Conservation (phyloP, 2,797 vertebrate species). For the Sarcophilus harrisii region DNA sequence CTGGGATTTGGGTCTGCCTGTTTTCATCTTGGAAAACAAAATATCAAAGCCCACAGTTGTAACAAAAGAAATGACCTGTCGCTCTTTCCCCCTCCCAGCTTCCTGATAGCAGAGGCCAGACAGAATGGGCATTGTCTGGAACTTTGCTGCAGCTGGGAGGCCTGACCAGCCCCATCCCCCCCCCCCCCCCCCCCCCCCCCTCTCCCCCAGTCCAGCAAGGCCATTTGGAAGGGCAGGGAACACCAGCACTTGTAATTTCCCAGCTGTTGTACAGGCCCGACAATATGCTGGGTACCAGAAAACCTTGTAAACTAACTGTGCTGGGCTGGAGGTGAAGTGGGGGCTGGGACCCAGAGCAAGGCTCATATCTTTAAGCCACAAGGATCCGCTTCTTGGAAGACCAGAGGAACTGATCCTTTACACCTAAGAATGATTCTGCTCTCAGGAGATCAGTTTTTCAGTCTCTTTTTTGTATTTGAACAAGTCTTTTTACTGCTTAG, state of each 20-base stretch:
- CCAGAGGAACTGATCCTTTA: neutral
- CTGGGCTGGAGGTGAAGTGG: neutral
- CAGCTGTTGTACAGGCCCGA: neutral
- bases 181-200: accelerated
- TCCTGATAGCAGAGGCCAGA: constrained; percentile 2
- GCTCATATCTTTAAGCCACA: too few species aligned
- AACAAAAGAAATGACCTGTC: constrained; percentile 39
- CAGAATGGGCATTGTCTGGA: constrained; percentile 7
- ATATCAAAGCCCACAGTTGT: constrained; percentile 59
- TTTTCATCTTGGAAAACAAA: constrained; percentile 65
- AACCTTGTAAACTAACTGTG: neutral
- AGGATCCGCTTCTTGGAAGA: neutral
- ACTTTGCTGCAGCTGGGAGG: neutral
- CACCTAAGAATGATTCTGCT: neutral
- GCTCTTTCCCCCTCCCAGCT: constrained; percentile 43
- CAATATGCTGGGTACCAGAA: neutral
- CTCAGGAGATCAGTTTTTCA: neutral
- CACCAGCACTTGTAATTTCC: neutral
- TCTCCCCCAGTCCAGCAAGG: neutral
- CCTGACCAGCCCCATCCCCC: neutral
- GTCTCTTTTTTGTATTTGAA: neutral
- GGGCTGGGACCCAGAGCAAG: neutral
- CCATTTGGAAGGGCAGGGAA: neutral
- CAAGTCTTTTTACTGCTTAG: neutral
- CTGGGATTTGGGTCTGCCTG: constrained; percentile 3